Evolutionary conservation across 2,888 invertebrate genomes (phyloP).

Genomic region (Ectemnius continuus): DNA sequence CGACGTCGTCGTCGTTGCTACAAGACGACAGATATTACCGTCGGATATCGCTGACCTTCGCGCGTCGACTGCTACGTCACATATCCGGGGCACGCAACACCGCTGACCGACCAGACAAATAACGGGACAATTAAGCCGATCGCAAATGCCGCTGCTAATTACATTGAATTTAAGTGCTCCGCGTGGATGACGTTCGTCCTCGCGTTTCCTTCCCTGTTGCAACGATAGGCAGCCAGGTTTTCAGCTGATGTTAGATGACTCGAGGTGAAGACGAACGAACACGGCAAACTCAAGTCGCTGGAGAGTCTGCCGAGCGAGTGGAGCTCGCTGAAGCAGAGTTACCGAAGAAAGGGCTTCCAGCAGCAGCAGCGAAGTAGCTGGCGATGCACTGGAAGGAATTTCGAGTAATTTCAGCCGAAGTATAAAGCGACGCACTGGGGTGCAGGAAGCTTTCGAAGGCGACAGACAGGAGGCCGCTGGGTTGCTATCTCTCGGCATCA

Average conservation of each 20-base stretch:
- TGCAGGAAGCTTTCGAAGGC: not conserved
- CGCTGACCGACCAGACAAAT: conserved; percentile 44
- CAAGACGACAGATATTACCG: conserved; percentile 32
- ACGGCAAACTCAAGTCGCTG: too few relatives aligned
- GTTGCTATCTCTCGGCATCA: not conserved
- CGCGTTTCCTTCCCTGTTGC: too few relatives aligned
- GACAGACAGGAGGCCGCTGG: not conserved
- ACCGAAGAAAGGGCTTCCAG: too few relatives aligned
- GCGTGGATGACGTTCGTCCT: conserved; percentile 24
- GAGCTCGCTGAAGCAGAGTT: too few relatives aligned
- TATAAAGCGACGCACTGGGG: not conserved
- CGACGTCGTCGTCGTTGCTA: not conserved
- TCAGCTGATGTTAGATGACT: too few relatives aligned
- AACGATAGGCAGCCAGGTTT: too few relatives aligned
- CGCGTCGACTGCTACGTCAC: conserved; percentile 49
- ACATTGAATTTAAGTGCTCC: conserved; percentile 64
- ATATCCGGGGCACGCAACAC: conserved; percentile 43
- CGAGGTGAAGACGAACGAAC: too few relatives aligned
- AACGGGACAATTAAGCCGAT: conserved; percentile 63
- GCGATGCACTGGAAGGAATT: not conserved
- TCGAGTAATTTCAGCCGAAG: not conserved
- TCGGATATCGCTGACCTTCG: conserved; percentile 50
- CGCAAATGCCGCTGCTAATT: conserved; percentile 59
- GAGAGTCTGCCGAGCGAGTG: too few relatives aligned
- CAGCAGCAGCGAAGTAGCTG: too few relatives aligned